A percentile compares a stretch with the other conserved stretches of the same genome.
Conservation (phyloP, 2,888 invertebrate species). For the Catotricha subobsoleta region DNA sequence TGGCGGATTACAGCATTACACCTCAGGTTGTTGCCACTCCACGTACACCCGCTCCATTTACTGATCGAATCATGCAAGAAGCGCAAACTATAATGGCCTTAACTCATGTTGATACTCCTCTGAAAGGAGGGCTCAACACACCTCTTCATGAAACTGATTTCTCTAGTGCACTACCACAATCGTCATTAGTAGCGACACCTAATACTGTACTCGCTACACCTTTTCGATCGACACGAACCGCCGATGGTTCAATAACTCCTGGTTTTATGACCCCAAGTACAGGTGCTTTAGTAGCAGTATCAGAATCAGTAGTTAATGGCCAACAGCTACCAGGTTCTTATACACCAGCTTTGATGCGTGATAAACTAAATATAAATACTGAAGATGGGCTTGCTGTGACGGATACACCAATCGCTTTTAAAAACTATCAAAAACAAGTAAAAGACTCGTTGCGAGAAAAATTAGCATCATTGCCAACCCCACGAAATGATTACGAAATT, state of each 20-base stretch:
- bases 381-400: conserved; percentile 58
- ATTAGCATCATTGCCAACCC: conserved; percentile 65
- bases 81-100: conserved; percentile 98
- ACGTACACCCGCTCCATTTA: conserved; percentile 68
- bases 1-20: conserved; percentile 79
- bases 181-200: conserved; percentile 57
- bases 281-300: conserved; percentile 20
- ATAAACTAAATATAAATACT: conserved; percentile 87
- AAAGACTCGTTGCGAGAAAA: conserved; percentile 61
- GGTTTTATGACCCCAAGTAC: conserved; percentile 39
- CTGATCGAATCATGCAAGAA: conserved; percentile 76
- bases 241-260: conserved; percentile 42
- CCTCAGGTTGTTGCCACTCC: conserved; percentile 55
- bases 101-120: conserved; percentile 91
- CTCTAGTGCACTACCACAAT: conserved; percentile 59
- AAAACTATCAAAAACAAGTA: conserved; percentile 50
- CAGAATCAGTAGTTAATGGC: conserved; percentile 11
- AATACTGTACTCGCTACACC: conserved; percentile 83
- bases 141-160: conserved; percentile 83
- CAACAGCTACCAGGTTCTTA: conserved; percentile 22
- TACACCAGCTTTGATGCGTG: conserved; percentile 65
- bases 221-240: conserved; percentile 47
- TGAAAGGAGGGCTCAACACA: conserved; percentile 91
- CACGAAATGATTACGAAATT: conserved; percentile 96
- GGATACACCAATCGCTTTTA: conserved; percentile 49